Evolutionary conservation across 2,113 vertebrate genomes (phyloP).

Genomic region (Cyphomyrus discorhynchus): DNA sequence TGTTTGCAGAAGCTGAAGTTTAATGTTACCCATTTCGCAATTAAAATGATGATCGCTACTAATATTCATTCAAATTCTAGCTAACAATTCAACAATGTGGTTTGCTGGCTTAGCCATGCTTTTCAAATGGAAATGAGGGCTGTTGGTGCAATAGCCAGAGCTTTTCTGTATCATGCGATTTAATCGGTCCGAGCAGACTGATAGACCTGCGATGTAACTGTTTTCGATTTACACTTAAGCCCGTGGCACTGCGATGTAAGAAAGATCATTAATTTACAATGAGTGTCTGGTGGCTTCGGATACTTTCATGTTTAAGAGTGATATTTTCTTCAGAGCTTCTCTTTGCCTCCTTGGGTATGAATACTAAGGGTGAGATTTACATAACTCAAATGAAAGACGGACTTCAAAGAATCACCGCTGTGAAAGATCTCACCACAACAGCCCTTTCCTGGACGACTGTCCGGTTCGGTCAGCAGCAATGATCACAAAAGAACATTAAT

Average conservation of each 20-base stretch:
- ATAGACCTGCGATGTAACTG: background rate
- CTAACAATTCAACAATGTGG: background rate
- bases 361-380: background rate
- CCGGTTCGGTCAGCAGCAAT: background rate
- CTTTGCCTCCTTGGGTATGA: background rate
- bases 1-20: background rate
- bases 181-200: background rate
- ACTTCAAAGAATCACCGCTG: background rate
- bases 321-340: background rate
- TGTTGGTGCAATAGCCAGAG: background rate
- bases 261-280: conserved; percentile 5
- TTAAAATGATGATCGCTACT: background rate
- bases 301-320: background rate
- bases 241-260: background rate
- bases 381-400: background rate
- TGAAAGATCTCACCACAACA: background rate
- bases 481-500: background rate
- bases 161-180: background rate
- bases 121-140: background rate
- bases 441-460: background rate
- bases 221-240: background rate
- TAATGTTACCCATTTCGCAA: background rate
- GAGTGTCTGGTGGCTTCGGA: background rate
- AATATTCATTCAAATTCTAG: background rate
- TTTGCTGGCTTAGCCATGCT: background rate